Evolutionary conservation across 2,888 invertebrate species (phyloP).

Genomic region (Synanthedon vespiformis): DNA sequence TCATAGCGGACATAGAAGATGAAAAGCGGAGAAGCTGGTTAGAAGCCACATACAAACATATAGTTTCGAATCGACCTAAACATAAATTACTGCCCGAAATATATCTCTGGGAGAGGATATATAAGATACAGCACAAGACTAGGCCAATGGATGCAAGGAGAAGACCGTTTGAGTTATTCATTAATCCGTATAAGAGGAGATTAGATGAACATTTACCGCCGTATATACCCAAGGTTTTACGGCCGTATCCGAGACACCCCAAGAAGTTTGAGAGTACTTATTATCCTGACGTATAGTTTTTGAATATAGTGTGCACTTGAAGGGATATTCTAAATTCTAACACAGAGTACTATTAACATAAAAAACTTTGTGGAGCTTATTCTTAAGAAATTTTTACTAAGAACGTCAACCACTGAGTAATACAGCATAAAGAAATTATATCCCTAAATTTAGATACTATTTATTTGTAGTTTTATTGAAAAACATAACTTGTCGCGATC

Average conservation of each 20-base stretch:
- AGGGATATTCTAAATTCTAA: too few relatives aligned
- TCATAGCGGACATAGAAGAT: conserved; percentile 77
- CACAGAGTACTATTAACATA: too few relatives aligned
- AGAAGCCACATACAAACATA: conserved; percentile 75
- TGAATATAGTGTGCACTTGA: too few relatives aligned
- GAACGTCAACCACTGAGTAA: too few relatives aligned
- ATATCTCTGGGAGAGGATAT: conserved; percentile 86
- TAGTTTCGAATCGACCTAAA: conserved; percentile 76
- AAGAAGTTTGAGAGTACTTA: conserved; percentile 76
- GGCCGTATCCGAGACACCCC: conserved; percentile 72
- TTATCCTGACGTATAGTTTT: conserved; percentile 70
- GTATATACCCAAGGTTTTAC: conserved; percentile 77
- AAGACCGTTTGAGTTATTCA: conserved; percentile 76
- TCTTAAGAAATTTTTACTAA: too few relatives aligned
- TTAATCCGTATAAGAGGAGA: conserved; percentile 72
- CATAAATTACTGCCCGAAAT: conserved; percentile 75
- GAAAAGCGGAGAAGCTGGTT: conserved; percentile 77
- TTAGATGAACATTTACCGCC: conserved; percentile 75
- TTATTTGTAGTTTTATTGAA: too few relatives aligned
- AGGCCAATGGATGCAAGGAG: conserved; percentile 76
- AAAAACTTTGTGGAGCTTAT: too few relatives aligned
- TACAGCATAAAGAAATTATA: too few relatives aligned
- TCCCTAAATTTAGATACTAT: too few relatives aligned
- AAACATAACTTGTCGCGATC: too few relatives aligned
- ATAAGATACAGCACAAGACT: conserved; percentile 78